These are phyloP conservation scores for Ctenopoma multispine DNA, from an alignment of 2,797 vertebrate species.

Conservation along the genomic window DNA sequence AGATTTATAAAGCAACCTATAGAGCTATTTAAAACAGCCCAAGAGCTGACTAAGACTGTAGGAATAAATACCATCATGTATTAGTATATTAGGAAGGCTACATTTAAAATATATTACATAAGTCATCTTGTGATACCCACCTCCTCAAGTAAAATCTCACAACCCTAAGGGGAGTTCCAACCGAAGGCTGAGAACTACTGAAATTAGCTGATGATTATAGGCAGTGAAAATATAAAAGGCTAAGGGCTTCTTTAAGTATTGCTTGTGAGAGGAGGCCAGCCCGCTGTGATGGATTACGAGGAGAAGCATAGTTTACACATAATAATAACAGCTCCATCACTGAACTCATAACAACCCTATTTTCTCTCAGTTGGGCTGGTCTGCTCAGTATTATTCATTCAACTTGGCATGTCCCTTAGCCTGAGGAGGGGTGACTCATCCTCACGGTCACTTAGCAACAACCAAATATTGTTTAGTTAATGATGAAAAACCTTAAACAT, in stretches of 20 bases:
- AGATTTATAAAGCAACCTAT: neutral
- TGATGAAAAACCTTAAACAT: slow-evolving; percentile 63
- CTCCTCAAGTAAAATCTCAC: slow-evolving; percentile 24
- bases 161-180: slow-evolving; percentile 41
- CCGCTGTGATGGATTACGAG: slow-evolving; percentile 56
- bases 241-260: slow-evolving; percentile 31
- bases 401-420: slow-evolving; percentile 71
- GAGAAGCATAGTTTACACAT: slow-evolving; percentile 68
- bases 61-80: neutral
- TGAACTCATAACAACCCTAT: slow-evolving; percentile 75
- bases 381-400: slow-evolving; percentile 78
- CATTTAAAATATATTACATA: slow-evolving; percentile 21
- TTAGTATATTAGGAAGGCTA: neutral
- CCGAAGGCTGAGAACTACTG: slow-evolving; percentile 27
- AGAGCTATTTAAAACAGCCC: neutral
- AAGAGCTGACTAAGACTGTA: neutral
- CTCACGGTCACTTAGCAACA: slow-evolving; percentile 82
- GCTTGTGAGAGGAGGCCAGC: slow-evolving; percentile 21
- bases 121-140: slow-evolving; percentile 28
- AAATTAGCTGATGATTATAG: slow-evolving; percentile 31
- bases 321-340: slow-evolving; percentile 76
- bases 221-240: slow-evolving; percentile 29
- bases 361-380: slow-evolving; percentile 66
- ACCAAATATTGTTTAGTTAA: slow-evolving; percentile 81
- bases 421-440: slow-evolving; percentile 77